Conservation (phyloP, 2,113 vertebrate genomes). For the Melanocharis versteri region DNA sequence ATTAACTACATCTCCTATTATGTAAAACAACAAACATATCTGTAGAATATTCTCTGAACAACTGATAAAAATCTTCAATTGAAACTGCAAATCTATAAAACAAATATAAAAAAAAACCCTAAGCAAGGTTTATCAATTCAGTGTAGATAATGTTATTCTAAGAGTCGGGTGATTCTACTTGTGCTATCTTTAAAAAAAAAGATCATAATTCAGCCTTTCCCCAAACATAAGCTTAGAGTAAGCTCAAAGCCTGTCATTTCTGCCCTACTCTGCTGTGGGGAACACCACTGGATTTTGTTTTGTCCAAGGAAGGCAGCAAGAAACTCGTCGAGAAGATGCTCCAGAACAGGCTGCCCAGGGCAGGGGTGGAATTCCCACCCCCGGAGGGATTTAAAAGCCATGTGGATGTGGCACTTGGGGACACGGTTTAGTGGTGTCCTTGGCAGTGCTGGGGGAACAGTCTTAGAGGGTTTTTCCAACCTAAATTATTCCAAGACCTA, state of each 20-base stretch:
- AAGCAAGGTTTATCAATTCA: neutral
- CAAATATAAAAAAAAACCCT: neutral
- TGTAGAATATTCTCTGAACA: neutral
- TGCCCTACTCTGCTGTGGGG: neutral
- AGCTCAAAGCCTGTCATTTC: neutral
- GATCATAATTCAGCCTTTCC: neutral
- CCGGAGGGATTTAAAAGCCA: neutral
- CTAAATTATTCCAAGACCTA: neutral
- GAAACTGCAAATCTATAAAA: neutral
- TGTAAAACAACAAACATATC: neutral
- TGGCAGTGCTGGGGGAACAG: neutral
- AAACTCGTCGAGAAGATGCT: neutral
- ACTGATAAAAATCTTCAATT: neutral
- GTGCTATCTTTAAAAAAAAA: neutral
- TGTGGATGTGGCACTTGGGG: neutral
- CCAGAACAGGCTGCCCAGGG: neutral
- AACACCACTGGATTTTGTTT: neutral
- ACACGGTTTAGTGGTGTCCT: neutral
- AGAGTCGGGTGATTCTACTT: neutral
- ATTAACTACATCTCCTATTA: neutral
- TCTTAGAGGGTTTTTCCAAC: neutral
- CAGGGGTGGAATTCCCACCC: neutral
- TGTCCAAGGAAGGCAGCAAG: fast-evolving
- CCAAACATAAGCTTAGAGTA: neutral
- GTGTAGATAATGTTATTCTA: neutral